Conservation (phyloP, 2,797 vertebrate genomes). For the Lacerta agilis region DNA sequence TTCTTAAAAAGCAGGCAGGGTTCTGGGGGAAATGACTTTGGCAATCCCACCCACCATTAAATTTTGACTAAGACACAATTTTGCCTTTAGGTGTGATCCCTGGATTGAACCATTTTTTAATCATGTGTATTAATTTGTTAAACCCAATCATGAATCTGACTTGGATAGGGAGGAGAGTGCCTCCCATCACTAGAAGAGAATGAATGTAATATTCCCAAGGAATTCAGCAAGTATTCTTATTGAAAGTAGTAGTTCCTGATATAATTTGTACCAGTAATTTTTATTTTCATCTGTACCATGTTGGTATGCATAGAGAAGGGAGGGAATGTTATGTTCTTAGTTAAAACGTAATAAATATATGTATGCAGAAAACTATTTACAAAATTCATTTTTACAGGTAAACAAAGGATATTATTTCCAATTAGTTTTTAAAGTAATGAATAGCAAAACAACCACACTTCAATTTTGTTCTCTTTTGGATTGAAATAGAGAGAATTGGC, state of each 20-base stretch:
- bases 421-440: background rate
- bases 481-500: background rate
- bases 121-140: background rate
- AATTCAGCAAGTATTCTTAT: background rate
- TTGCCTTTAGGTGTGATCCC: background rate
- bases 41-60: no score
- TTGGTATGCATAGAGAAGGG: no score
- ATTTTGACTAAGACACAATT: no score
- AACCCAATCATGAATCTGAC: background rate
- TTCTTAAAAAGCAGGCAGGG: no score
- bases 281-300: background rate
- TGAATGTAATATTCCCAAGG: background rate
- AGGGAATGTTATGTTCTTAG: no score
- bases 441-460: background rate
- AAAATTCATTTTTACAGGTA: background rate
- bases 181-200: background rate
- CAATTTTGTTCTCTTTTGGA: background rate
- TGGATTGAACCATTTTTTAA: background rate
- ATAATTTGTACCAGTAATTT: background rate
- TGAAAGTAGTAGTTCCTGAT: background rate
- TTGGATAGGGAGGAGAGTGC: background rate
- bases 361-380: no score
- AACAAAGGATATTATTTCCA: conserved; percentile 6
- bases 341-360: no score
- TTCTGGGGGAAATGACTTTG: no score